Percentiles rank a stretch among this genome's conserved stretches.
phyloP scores from a whole-genome alignment of 2,888 invertebrate species.

The Oscheius sp. region DNA sequence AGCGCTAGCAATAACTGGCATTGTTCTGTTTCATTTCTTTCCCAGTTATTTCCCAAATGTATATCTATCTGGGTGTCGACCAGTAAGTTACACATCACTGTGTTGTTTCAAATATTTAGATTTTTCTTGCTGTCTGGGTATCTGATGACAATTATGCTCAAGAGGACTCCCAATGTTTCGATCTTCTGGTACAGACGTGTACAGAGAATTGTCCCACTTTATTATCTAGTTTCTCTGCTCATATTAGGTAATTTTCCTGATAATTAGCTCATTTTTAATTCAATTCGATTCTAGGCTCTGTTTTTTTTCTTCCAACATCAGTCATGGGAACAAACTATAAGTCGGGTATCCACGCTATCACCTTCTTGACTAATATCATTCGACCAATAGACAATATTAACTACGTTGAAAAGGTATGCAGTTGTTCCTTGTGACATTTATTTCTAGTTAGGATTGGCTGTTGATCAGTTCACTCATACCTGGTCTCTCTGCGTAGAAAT shows the following conservation, averaged over 20 bases:
- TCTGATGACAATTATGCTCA: constrained; percentile 14
- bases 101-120: neutral
- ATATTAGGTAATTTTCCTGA: neutral
- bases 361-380: constrained; percentile 31
- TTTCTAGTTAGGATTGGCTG: constrained; percentile 26
- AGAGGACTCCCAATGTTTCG: neutral
- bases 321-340: neutral
- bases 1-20: constrained; percentile 28
- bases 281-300: too few relatives aligned
- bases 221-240: constrained; percentile 15
- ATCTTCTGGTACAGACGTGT: constrained; percentile 27
- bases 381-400: constrained; percentile 18
- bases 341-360: constrained; percentile 27
- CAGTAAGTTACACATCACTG: neutral
- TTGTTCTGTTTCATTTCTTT: constrained; percentile 33
- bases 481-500: constrained; percentile 38
- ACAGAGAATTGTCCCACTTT: constrained; percentile 34
- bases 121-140: constrained; percentile 13
- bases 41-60: constrained; percentile 31
- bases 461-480: constrained; percentile 34
- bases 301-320: too few relatives aligned
- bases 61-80: constrained; percentile 29
- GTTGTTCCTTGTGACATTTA: neutral
- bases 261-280: neutral
- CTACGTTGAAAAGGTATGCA: constrained; percentile 29